These are phyloP conservation scores for Palaemon carinicauda DNA, from an alignment of 1,140 invertebrate genomes.

Conservation along the genomic window DNA sequence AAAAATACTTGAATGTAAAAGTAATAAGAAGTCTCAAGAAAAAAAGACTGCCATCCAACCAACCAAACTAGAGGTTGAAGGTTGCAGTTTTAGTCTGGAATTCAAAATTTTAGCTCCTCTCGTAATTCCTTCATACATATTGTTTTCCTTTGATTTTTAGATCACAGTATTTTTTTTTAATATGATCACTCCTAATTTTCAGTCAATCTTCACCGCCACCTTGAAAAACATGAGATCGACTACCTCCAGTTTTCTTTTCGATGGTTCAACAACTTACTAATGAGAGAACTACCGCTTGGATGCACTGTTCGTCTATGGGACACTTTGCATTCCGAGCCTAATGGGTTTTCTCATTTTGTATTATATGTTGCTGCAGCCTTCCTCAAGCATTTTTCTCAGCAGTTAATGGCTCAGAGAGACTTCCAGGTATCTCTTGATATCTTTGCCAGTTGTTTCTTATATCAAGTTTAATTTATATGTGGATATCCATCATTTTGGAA, in stretches of 20 bases:
- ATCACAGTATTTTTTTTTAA: not conserved
- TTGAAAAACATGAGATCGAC: conserved; percentile 93
- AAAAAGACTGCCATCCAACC: too few relatives aligned
- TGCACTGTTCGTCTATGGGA: conserved; percentile 99
- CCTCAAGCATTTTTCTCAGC: conserved; percentile 91
- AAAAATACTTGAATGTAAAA: too few relatives aligned
- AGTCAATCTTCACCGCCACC: conserved; percentile 88
- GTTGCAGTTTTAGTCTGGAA: too few relatives aligned
- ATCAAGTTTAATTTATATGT: conserved; percentile 70
- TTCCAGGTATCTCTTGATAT: conserved; percentile 97
- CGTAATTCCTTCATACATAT: not conserved
- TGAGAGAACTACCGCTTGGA: conserved; percentile 93
- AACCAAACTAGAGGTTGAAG: too few relatives aligned
- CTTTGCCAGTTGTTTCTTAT: not conserved
- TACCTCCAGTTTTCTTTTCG: conserved; percentile 99
- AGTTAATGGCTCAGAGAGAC: conserved; percentile 89
- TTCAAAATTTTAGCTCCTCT: too few relatives aligned
- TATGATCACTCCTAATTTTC: conserved; percentile 56
- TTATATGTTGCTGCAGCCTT: conserved; percentile 99
- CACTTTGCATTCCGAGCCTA: conserved; percentile 96
- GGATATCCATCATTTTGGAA: too few relatives aligned
- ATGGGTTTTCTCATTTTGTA: conserved; percentile 97
- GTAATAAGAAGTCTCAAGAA: too few relatives aligned
- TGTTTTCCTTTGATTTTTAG: too few relatives aligned
- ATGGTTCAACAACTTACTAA: conserved; percentile 99